Conservation (phyloP, 2,888 invertebrate species). For the Diplolepis rosae region DNA sequence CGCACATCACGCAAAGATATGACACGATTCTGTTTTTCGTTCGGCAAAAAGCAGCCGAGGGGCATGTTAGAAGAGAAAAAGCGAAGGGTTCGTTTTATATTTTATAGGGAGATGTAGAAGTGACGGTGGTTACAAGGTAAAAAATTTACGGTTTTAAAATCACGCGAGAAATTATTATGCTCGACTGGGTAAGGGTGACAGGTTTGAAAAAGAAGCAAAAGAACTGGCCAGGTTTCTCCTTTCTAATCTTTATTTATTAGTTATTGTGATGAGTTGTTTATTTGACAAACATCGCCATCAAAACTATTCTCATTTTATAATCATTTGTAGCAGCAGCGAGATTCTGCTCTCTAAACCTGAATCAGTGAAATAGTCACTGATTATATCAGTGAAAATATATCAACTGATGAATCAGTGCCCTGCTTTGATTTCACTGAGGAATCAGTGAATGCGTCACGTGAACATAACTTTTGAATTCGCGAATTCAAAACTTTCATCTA, state of each 20-base stretch:
- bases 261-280: not conserved
- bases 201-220: not conserved
- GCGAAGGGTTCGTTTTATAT: conserved; percentile 32
- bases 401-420: too few relatives aligned
- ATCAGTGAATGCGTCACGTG: too few relatives aligned
- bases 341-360: too few relatives aligned
- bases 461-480: too few relatives aligned
- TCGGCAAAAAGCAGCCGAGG: conserved; percentile 8
- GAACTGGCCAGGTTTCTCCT: conserved; percentile 5
- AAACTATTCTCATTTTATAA: not conserved
- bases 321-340: not conserved
- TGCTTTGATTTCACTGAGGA: too few relatives aligned
- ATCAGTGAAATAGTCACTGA: too few relatives aligned
- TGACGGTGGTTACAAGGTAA: conserved; percentile 60
- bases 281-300: not conserved
- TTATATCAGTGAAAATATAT: too few relatives aligned
- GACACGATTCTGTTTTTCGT: conserved; percentile 44
- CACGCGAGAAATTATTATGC: conserved; percentile 73
- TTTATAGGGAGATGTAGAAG: not conserved
- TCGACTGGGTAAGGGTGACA: conserved; percentile 41
- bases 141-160: conserved; percentile 74
- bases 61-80: conserved; percentile 44
- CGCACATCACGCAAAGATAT: conserved; percentile 42
- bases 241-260: not conserved
- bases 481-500: too few relatives aligned